Evolutionary conservation across 2,113 vertebrate species (phyloP).

Genomic region (Abramis brama): DNA sequence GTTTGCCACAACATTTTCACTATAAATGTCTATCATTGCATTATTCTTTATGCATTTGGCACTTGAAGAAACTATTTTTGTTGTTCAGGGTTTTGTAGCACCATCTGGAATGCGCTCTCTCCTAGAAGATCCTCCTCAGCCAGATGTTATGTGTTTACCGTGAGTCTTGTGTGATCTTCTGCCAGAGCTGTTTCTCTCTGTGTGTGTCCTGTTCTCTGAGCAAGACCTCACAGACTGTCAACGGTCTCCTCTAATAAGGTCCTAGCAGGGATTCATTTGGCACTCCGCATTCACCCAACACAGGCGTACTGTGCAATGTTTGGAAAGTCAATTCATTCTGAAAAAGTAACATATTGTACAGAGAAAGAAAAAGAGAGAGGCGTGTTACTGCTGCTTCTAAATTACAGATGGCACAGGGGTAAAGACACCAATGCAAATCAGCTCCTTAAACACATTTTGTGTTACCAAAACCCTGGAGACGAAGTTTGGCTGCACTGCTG

Average conservation of each 20-base stretch:
- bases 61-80: not conserved
- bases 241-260: not conserved
- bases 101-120: not conserved
- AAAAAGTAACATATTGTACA: not conserved
- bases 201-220: not conserved
- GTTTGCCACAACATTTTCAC: not conserved
- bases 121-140: slow-evolving; percentile 32
- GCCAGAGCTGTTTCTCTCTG: slow-evolving; percentile 48
- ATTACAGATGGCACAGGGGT: not conserved
- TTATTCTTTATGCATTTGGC: not conserved
- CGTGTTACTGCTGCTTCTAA: not conserved
- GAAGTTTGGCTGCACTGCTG: not conserved
- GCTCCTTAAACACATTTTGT: not conserved
- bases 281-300: slow-evolving; percentile 45
- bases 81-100: not conserved
- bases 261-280: not conserved
- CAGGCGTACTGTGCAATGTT: not conserved
- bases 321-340: not conserved
- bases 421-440: not conserved
- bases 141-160: slow-evolving; percentile 50
- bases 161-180: slow-evolving; percentile 41
- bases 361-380: not conserved
- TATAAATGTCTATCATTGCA: not conserved
- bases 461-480: not conserved
- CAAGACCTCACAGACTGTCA: slow-evolving; percentile 9